Evolutionary conservation across 1,140 invertebrate genomes (phyloP).

Genomic region (Maconellicoccus hirsutus): DNA sequence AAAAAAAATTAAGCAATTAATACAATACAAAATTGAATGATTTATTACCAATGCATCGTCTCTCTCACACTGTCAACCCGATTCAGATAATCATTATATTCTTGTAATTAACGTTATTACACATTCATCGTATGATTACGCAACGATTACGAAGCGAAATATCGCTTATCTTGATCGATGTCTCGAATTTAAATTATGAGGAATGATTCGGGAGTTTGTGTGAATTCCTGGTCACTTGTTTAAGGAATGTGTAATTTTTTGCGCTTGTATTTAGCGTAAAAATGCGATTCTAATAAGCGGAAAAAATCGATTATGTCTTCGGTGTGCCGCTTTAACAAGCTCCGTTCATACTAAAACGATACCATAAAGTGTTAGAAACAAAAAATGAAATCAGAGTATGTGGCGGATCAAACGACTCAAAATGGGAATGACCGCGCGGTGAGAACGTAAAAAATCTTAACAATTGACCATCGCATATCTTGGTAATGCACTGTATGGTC

Average conservation of each 20-base stretch:
- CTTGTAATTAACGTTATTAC: background rate
- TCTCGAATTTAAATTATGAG: background rate
- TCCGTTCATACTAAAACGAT: background rate
- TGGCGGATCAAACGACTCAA: background rate
- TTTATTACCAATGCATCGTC: background rate
- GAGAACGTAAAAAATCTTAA: background rate
- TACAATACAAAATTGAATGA: background rate
- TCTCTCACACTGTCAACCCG: background rate
- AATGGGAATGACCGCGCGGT: slow-evolving; percentile 6
- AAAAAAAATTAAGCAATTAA: no score
- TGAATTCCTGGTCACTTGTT: background rate
- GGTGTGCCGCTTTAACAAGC: background rate
- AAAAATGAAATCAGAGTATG: background rate
- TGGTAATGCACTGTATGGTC: background rate
- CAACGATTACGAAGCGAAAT: background rate
- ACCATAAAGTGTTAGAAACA: background rate
- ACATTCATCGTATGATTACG: background rate
- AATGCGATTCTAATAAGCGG: background rate
- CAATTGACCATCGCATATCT: background rate
- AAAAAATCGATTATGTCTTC: background rate
- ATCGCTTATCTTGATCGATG: background rate
- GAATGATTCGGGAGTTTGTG: no score
- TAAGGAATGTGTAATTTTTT: background rate
- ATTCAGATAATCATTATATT: background rate
- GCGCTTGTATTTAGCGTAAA: background rate